These are phyloP conservation scores for Trypoxylon attenuatum DNA, from an alignment of 2,888 invertebrate genomes.

Conservation along the genomic window DNA sequence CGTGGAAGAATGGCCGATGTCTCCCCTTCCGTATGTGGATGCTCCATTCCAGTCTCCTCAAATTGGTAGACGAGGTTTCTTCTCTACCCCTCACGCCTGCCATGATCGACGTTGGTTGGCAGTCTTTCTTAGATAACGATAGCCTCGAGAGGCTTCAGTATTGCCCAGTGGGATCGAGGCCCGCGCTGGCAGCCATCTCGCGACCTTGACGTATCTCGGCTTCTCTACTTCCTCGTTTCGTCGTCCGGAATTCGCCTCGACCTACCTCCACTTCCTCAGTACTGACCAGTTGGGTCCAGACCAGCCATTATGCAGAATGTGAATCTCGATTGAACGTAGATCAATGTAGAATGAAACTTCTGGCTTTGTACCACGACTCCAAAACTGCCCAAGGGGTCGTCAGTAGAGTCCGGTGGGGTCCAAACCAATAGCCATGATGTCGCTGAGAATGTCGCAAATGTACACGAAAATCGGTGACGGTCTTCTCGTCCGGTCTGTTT, in stretches of 20 bases:
- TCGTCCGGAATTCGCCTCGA: conserved; percentile 45
- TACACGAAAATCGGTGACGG: neutral
- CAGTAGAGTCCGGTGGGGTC: conserved; percentile 71
- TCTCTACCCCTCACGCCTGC: conserved; percentile 66
- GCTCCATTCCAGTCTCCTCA: conserved; percentile 71
- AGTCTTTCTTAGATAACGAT: conserved; percentile 9
- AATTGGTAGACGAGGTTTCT: conserved; percentile 70
- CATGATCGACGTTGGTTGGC: conserved; percentile 50
- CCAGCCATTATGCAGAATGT: conserved; percentile 52
- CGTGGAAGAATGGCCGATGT: conserved; percentile 52
- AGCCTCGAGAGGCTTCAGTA: conserved; percentile 52
- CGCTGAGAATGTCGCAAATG: conserved; percentile 15
- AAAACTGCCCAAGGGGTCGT: conserved; percentile 17
- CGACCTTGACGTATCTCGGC: conserved; percentile 56
- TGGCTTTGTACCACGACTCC: neutral
- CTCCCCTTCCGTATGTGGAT: conserved; percentile 73
- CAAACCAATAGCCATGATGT: conserved; percentile 65
- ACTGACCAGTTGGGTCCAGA: conserved; percentile 69
- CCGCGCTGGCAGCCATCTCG: conserved; percentile 61
- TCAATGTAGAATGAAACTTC: neutral
- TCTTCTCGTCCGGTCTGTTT: conserved; percentile 8
- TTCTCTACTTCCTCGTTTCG: conserved; percentile 40
- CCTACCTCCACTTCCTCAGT: conserved; percentile 57
- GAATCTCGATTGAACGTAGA: conserved; percentile 1
- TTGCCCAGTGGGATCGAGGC: conserved; percentile 69